Conservation (phyloP, 2,113 vertebrate species). For the Tetraodon nigroviridis region DNA sequence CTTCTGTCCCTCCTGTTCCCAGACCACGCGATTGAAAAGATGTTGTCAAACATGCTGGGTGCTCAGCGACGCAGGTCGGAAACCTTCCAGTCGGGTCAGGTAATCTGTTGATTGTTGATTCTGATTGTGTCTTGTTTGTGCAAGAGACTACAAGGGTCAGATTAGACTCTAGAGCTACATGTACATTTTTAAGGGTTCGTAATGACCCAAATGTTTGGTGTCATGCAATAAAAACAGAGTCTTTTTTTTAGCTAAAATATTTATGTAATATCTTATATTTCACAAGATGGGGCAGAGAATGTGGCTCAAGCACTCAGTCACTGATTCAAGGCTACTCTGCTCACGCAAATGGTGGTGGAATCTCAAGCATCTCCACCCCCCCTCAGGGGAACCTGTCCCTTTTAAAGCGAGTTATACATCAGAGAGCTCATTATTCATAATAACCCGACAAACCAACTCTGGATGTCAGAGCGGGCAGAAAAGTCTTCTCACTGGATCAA, state of each 20-base stretch:
- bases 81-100: background rate
- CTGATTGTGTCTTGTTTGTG: conserved; percentile 17
- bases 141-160: too few species aligned
- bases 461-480: conserved; percentile 33
- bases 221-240: too few species aligned
- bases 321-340: conserved; percentile 7
- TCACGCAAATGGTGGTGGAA: conserved; percentile 22
- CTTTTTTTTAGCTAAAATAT: too few species aligned
- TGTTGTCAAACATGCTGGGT: conserved; percentile 32
- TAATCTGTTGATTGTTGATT: conserved; percentile 17
- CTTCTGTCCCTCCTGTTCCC: conserved; percentile 15
- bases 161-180: too few species aligned
- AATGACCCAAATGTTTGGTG: too few species aligned
- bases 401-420: conserved; percentile 34
- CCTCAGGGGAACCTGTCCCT: conserved; percentile 28
- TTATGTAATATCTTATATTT: too few species aligned
- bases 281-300: too few species aligned
- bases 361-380: conserved; percentile 25
- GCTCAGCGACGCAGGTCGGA: conserved; percentile 7
- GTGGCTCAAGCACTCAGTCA: background rate
- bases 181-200: too few species aligned
- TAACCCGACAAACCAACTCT: conserved; percentile 34
- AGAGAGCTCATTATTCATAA: conserved; percentile 59
- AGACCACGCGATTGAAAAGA: conserved; percentile 35
- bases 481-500: conserved; percentile 24